Percentiles rank a stretch among this genome's conserved stretches.
Evolutionary conservation across 2,113 vertebrate species (phyloP).

Genomic region (Istiophorus platypterus): DNA sequence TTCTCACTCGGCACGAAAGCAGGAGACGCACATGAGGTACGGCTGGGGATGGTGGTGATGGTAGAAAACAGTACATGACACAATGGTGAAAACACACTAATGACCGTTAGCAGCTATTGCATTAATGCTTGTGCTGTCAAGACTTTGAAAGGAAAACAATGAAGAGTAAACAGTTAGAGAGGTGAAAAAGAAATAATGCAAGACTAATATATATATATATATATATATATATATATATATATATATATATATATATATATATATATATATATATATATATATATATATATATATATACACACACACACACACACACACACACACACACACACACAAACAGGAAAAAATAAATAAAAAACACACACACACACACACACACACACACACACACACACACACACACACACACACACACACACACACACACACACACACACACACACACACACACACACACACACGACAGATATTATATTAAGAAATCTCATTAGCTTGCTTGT

Average conservation of each 20-base stretch:
- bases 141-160: slow-evolving; percentile 77
- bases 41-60: slow-evolving; percentile 22
- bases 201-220: slow-evolving; percentile 60
- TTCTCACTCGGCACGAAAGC: slow-evolving; percentile 57
- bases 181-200: slow-evolving; percentile 46
- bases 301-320: too few relatives aligned
- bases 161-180: too few relatives aligned
- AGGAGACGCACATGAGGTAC: slow-evolving; percentile 51
- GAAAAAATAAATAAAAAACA: too few relatives aligned
- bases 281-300: too few relatives aligned
- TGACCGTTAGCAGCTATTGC: slow-evolving; percentile 77
- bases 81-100: slow-evolving; percentile 77
- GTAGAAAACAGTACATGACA: slow-evolving; percentile 70
- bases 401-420: too few relatives aligned
- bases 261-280: too few relatives aligned
- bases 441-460: neutral
- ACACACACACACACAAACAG: too few relatives aligned
- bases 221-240: too few relatives aligned
- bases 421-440: too few relatives aligned
- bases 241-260: too few relatives aligned
- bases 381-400: too few relatives aligned
- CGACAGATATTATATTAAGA: slow-evolving; percentile 38
- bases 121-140: slow-evolving; percentile 78
- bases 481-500: slow-evolving; percentile 71
- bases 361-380: too few relatives aligned